Conservation (phyloP, 2,888 invertebrate genomes). For the Drosophila picticornis region DNA sequence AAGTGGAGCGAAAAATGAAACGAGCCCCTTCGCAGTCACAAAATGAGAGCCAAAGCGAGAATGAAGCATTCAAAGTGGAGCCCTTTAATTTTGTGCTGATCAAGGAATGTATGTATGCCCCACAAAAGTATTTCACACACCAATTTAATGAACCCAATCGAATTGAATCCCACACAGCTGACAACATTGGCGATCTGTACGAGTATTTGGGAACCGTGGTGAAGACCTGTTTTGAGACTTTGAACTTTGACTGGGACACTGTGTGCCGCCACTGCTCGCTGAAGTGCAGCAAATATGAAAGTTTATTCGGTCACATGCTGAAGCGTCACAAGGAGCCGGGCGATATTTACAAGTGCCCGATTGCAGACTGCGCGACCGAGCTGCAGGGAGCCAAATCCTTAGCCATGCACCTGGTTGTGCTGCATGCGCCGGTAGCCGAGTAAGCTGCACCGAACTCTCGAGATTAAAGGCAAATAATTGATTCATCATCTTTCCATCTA, state of each 20-base stretch:
- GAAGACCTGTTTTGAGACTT: conserved; percentile 69
- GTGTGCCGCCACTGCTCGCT: conserved; percentile 66
- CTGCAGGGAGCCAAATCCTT: conserved; percentile 57
- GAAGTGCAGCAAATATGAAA: conserved; percentile 59
- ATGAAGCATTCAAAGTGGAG: conserved; percentile 53
- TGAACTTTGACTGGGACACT: conserved; percentile 68
- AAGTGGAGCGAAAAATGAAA: conserved; percentile 26
- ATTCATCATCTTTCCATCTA: neutral
- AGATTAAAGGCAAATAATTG: accelerated
- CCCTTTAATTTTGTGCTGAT: conserved; percentile 66
- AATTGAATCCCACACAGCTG: conserved; percentile 29
- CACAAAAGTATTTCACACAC: accelerated
- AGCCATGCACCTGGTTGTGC: conserved; percentile 80
- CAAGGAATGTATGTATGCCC: conserved; percentile 55
- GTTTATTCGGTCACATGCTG: conserved; percentile 59
- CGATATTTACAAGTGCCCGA: conserved; percentile 67
- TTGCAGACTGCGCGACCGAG: conserved; percentile 57
- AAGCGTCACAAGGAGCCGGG: conserved; percentile 44
- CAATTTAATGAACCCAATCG: neutral
- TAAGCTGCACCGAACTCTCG: conserved; percentile 16
- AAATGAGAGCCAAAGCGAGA: conserved; percentile 48
- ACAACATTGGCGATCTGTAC: conserved; percentile 59
- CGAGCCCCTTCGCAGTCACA: conserved; percentile 14
- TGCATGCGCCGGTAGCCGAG: conserved; percentile 79
- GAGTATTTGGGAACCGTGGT: conserved; percentile 70